These are phyloP conservation scores for Desoria tigrina DNA, from an alignment of 2,888 invertebrate species.

Conservation along the genomic window DNA sequence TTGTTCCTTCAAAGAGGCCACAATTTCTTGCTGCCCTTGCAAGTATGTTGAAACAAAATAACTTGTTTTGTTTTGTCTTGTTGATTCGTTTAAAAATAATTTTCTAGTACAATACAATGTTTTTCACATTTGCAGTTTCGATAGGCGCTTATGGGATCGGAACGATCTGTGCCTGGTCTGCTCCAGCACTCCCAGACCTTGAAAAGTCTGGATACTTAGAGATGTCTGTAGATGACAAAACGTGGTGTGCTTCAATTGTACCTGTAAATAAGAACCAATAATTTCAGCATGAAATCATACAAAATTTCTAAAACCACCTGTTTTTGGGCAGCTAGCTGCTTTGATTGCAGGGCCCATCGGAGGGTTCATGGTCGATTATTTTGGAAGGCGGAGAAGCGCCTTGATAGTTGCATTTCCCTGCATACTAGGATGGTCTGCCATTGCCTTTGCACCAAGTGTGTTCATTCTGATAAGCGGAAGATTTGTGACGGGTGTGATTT, in stretches of 20 bases:
- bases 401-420: slow-evolving; percentile 55
- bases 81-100: no score
- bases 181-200: slow-evolving; percentile 36
- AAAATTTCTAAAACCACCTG: no score
- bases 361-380: slow-evolving; percentile 52
- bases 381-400: slow-evolving; percentile 47
- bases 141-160: slow-evolving; percentile 46
- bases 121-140: slow-evolving; percentile 36
- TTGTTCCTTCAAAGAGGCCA: slow-evolving; percentile 29
- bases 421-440: slow-evolving; percentile 57
- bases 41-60: slow-evolving; percentile 25
- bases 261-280: slow-evolving; percentile 41
- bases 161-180: slow-evolving; percentile 38
- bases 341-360: slow-evolving; percentile 47
- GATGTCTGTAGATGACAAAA: slow-evolving; percentile 57
- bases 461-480: slow-evolving; percentile 61
- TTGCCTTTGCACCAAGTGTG: slow-evolving; percentile 54
- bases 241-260: slow-evolving; percentile 64
- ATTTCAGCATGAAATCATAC: not conserved
- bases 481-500: slow-evolving; percentile 46
- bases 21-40: slow-evolving; percentile 36
- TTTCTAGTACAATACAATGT: no score
- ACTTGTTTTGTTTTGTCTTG: no score
- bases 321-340: slow-evolving; percentile 42
- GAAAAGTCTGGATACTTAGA: slow-evolving; percentile 33